phyloP scores from a whole-genome alignment of 2,888 invertebrate species.

The Acleris cristana region DNA sequence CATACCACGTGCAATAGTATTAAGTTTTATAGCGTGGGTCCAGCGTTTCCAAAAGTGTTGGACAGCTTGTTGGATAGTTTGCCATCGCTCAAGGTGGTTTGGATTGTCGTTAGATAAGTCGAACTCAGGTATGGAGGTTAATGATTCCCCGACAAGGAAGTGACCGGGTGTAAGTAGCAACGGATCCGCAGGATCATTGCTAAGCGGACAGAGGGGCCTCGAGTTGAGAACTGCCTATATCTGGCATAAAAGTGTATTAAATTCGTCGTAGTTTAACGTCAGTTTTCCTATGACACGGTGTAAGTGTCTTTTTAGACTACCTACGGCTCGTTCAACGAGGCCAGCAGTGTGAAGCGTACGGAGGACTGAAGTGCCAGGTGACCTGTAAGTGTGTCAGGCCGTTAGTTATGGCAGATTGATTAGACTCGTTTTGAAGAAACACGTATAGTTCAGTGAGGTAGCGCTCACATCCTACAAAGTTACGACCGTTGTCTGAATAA shows the following conservation, averaged over 20 bases:
- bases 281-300: not conserved
- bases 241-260: slow-evolving; percentile 4
- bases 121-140: slow-evolving; percentile 2
- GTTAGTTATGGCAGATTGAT: no score
- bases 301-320: slow-evolving; percentile 1
- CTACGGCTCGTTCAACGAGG: not conserved
- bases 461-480: no score
- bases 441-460: not conserved
- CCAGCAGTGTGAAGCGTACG: no score
- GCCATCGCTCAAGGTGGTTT: slow-evolving; percentile 8
- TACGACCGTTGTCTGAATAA: no score
- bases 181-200: slow-evolving; percentile 1
- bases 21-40: not conserved
- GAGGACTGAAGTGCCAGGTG: no score
- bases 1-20: no score
- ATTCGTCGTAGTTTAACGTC: not conserved
- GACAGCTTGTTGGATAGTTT: slow-evolving; percentile 2
- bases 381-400: not conserved
- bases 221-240: slow-evolving; percentile 1
- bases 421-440: no score
- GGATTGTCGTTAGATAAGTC: slow-evolving; percentile 2
- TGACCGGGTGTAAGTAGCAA: slow-evolving; percentile 11
- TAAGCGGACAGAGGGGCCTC: not conserved
- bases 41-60: slow-evolving; percentile 23
- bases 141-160: slow-evolving; percentile 15